phyloP scores from a whole-genome alignment of 2,888 invertebrate genomes.

The Erebia epiphron region DNA sequence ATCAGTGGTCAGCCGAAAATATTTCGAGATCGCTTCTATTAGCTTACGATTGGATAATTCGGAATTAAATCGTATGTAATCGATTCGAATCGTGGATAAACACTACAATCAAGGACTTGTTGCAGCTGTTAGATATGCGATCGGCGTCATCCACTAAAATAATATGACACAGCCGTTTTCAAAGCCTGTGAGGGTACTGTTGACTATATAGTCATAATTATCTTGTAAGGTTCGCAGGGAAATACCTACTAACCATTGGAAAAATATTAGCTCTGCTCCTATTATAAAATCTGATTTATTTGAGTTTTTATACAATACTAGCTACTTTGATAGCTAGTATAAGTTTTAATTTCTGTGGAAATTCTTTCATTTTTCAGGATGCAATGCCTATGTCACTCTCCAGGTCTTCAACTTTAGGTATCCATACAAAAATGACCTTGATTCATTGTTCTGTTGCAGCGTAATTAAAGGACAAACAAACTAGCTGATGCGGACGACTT shows the following conservation, averaged over 20 bases:
- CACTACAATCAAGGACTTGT: constrained; percentile 74
- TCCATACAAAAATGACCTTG: too few species aligned
- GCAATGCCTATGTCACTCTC: too few species aligned
- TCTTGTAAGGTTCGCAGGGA: constrained; percentile 57
- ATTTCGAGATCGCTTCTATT: constrained; percentile 75
- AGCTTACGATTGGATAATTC: constrained; percentile 73
- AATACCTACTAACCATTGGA: background rate
- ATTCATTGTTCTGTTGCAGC: too few species aligned
- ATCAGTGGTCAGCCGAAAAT: constrained; percentile 77
- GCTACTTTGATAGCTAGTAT: too few species aligned
- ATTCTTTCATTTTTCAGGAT: too few species aligned
- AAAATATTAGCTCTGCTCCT: background rate
- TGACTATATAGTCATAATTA: constrained; percentile 61
- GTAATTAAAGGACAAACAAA: too few species aligned
- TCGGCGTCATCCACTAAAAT: constrained; percentile 81
- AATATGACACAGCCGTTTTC: constrained; percentile 82
- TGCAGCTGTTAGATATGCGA: constrained; percentile 78
- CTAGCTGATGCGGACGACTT: too few species aligned
- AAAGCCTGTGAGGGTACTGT: constrained; percentile 55
- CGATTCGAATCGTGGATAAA: constrained; percentile 76
- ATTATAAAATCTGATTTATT: too few species aligned
- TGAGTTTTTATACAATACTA: too few species aligned
- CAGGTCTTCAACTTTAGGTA: too few species aligned
- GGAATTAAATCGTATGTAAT: constrained; percentile 76
- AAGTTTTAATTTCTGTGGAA: too few species aligned